Evolutionary conservation across 2,113 vertebrate genomes (phyloP), one percentile per base, ranked within the genome.

Genomic region (Triplophysa siluroides): DNA sequence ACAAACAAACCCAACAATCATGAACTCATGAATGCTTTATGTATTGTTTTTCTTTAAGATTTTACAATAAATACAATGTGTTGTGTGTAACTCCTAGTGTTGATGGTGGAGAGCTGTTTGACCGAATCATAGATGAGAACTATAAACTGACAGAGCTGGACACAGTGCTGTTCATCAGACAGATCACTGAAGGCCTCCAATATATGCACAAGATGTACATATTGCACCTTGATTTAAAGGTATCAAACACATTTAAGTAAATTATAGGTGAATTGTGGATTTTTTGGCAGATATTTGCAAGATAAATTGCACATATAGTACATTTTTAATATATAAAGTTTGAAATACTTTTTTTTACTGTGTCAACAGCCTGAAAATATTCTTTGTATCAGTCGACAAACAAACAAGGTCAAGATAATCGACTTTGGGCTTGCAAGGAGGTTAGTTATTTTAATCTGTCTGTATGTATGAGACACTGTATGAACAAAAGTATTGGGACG

Each of bases 141-240:
- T 95, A 88, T 90, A 96, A 89, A 81, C 91, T 99, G 86, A 95
- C 95, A 0, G 97, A 99, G 89, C 86, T 96, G 83, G 98, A 99
- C 85, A 95, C 96, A 1, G 94, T 99, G 84, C 88, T 96, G 3
- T 98, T 99, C 81, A 93, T 95, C 78, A 94, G 92, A 52, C 96
- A 99, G 87, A 99, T 99, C 86, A 96, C 95, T 77, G 96, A 98
- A 81, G 98, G 97, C 11, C 92, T 99, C 84, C 93, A 94, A 74
- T 95, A 98, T 88, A 98, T 99, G 98, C 98, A 99, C 50, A 96
- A 96, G 86, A 98, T 97, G 96, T 98, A 98, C 84, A 98, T 99
- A 84, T 93, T 99, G 11, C 98, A 99, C 82, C 91, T 99, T 41
- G 98, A 99, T 88, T 92, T 99, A 78, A 99, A 99, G 96, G 98